Evolutionary conservation across 1,140 invertebrate species (phyloP).

Genomic region (Globodera ellingtonae): DNA sequence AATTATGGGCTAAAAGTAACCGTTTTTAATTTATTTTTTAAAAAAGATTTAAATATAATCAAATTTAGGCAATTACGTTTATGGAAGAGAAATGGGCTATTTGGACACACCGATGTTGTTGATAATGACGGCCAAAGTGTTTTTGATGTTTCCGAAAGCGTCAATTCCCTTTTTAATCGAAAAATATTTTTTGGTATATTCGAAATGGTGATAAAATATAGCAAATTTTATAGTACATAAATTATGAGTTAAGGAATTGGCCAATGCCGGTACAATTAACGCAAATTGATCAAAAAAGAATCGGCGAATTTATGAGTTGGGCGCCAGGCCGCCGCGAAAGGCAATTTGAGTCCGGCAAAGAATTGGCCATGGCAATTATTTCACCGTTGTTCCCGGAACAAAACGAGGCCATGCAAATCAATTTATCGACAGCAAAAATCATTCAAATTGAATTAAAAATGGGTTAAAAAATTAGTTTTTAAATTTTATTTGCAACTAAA

Average conservation of each 20-base stretch:
- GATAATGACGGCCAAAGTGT: constrained; percentile 1
- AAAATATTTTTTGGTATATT: constrained; percentile 14
- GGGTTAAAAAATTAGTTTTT: neutral
- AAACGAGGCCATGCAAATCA: constrained; percentile 7
- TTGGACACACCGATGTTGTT: neutral
- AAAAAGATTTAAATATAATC: neutral
- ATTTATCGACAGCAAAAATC: constrained; percentile 9
- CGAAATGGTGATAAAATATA: constrained; percentile 10
- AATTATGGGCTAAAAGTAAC: neutral
- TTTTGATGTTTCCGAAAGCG: constrained; percentile 7
- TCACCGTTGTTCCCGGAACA: constrained; percentile 19
- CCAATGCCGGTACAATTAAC: constrained; percentile 2
- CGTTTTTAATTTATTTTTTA: neutral
- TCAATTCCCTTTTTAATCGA: constrained; percentile 11
- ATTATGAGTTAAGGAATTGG: constrained; percentile 1
- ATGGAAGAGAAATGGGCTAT: neutral
- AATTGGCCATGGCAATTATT: constrained; percentile 5
- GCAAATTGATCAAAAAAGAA: neutral
- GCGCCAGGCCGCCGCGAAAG: too few species aligned
- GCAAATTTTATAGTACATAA: neutral
- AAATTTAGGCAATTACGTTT: constrained; percentile 14
- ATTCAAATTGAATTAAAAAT: constrained; percentile 17
- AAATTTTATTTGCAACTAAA: neutral
- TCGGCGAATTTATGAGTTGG: neutral
- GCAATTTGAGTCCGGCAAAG: neutral